phyloP scores from a whole-genome alignment of 2,797 vertebrate genomes.

The Mormyrus hasselquistii region DNA sequence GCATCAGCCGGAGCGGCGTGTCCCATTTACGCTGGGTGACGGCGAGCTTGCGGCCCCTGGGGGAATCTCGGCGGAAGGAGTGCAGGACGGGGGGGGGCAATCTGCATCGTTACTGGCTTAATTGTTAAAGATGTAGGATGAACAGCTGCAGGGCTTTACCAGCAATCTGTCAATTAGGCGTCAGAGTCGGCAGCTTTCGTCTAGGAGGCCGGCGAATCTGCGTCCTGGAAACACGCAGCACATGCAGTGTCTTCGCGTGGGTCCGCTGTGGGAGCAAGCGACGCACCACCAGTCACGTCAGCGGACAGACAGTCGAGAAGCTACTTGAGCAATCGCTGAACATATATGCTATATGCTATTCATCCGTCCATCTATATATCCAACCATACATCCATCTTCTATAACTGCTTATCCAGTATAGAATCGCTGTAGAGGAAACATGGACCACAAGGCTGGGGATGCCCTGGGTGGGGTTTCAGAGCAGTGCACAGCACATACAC shows the following conservation, averaged over 20 bases:
- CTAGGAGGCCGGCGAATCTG: background rate
- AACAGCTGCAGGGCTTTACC: conserved; percentile 7
- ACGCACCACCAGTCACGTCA: background rate
- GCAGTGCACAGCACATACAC: background rate
- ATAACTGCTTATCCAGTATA: background rate
- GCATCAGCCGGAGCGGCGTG: background rate
- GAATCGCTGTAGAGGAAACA: background rate
- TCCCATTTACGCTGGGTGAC: background rate
- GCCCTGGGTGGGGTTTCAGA: background rate
- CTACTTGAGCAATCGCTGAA: background rate
- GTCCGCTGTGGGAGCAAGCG: background rate
- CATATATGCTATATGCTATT: background rate
- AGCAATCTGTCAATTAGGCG: background rate
- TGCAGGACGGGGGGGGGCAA: background rate
- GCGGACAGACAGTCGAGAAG: background rate
- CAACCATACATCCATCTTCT: background rate
- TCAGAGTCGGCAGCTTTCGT: background rate
- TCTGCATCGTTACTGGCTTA: conserved; percentile 7
- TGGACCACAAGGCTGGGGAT: background rate
- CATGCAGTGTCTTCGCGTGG: too few relatives aligned
- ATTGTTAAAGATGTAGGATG: conserved; percentile 1
- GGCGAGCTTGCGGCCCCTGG: background rate
- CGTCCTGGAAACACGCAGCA: background rate
- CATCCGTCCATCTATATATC: background rate
- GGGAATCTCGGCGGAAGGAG: background rate